Conservation (phyloP, 1,140 invertebrate genomes). For the Helicoverpa armigera region DNA sequence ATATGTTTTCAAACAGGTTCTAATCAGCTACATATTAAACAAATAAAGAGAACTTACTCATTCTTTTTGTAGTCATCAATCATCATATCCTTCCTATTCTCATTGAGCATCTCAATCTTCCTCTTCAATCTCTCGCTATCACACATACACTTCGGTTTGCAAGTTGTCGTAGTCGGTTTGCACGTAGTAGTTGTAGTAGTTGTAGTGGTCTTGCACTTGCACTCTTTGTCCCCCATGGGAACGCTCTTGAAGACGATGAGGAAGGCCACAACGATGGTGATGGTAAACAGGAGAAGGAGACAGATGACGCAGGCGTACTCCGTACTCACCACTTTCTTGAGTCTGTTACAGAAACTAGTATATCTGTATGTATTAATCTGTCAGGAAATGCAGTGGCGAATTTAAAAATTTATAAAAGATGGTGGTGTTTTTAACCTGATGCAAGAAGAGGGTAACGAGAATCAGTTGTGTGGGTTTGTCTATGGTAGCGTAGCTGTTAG, state of each 20-base stretch:
- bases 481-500: too few species aligned
- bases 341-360: slow-evolving; percentile 51
- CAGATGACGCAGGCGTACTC: slow-evolving; percentile 69
- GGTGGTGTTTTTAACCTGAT: too few species aligned
- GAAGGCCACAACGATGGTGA: slow-evolving; percentile 63
- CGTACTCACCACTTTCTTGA: slow-evolving; percentile 65
- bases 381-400: too few species aligned
- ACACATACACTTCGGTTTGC: background rate
- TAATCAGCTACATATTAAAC: too few species aligned
- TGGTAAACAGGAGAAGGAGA: slow-evolving; percentile 60
- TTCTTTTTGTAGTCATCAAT: slow-evolving; percentile 2
- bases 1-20: too few species aligned
- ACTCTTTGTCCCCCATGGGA: slow-evolving; percentile 5
- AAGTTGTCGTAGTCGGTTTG: background rate
- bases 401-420: too few species aligned
- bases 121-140: slow-evolving; percentile 56
- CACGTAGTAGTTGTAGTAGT: background rate
- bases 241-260: slow-evolving; percentile 64
- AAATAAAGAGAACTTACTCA: slow-evolving; percentile 11
- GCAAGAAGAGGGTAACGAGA: too few species aligned
- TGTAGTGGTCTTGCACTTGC: background rate
- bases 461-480: too few species aligned
- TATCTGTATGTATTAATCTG: too few species aligned
- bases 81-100: background rate
- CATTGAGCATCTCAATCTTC: slow-evolving; percentile 52